Conservation (phyloP, 2,113 vertebrate genomes). For the Scophthalmus maximus region DNA sequence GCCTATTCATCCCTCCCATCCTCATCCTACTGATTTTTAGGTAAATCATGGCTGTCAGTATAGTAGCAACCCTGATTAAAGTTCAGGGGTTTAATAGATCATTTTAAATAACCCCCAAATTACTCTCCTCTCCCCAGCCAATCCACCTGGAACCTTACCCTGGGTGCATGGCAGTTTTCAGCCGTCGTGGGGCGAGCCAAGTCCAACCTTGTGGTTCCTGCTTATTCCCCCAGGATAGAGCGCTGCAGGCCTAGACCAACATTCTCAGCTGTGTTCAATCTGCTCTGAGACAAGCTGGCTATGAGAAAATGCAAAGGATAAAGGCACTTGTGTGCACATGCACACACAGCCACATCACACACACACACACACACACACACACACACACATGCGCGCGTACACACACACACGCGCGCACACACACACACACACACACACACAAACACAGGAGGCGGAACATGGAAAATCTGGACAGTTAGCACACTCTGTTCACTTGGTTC, state of each 20-base stretch:
- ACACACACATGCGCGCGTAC: slow-evolving; percentile 54
- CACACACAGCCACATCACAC: slow-evolving; percentile 64
- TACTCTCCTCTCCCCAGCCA: slow-evolving; percentile 89
- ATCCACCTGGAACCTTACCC: slow-evolving; percentile 97
- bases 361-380: no score
- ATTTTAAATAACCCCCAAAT: slow-evolving; percentile 94
- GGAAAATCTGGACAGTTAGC: slow-evolving; percentile 90
- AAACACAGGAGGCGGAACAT: slow-evolving; percentile 81
- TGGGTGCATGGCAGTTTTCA: slow-evolving; percentile 92
- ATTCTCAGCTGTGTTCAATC: slow-evolving; percentile 99
- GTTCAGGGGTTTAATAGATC: slow-evolving; percentile 99
- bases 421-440: slow-evolving; percentile 64
- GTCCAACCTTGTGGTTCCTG: slow-evolving; percentile 97
- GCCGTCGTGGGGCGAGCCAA: slow-evolving; percentile 88
- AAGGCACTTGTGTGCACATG: slow-evolving; percentile 60
- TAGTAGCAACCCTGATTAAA: slow-evolving; percentile 97
- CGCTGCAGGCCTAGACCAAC: slow-evolving; percentile 91
- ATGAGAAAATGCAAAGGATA: slow-evolving; percentile 91
- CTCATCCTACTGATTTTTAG: slow-evolving; percentile 79
- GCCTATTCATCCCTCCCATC: slow-evolving; percentile 79
- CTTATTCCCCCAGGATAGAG: slow-evolving; percentile 94
- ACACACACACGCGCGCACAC: no score
- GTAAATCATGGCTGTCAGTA: slow-evolving; percentile 92
- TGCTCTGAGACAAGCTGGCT: slow-evolving; percentile 99
- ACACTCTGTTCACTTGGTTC: slow-evolving; percentile 89